These are phyloP conservation scores for Myotis myotis DNA, from an alignment of 2,797 vertebrate species.

Conservation along the genomic window DNA sequence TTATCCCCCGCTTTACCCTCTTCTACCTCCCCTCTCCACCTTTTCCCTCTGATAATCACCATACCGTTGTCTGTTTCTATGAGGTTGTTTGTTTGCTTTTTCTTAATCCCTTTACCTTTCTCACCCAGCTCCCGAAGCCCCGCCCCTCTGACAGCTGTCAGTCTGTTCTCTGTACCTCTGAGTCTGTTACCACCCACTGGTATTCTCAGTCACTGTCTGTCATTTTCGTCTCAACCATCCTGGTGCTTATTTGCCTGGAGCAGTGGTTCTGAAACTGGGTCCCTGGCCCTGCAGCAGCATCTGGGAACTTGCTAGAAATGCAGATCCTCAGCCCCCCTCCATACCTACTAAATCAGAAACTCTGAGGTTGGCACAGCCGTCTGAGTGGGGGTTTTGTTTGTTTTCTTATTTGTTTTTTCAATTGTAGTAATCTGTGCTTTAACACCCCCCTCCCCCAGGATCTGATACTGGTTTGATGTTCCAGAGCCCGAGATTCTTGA, in stretches of 20 bases:
- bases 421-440: neutral
- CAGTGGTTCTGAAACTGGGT: neutral
- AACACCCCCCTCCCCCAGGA: neutral
- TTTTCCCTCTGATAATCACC: neutral
- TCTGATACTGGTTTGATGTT: neutral
- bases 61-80: neutral
- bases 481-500: neutral
- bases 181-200: neutral
- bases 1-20: neutral
- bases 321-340: neutral
- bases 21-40: neutral
- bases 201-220: no score
- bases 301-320: neutral
- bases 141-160: neutral
- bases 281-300: neutral
- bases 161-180: neutral
- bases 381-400: neutral
- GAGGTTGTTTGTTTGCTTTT: neutral
- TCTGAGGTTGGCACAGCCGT: accelerated
- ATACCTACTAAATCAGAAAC: neutral
- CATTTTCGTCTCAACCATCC: neutral
- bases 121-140: neutral
- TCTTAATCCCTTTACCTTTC: neutral
- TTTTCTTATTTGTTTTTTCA: neutral
- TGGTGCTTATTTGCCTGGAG: neutral